A percentile compares a stretch with the other conserved stretches of the same genome.
Conservation (phyloP, 2,888 invertebrate species). For the Sclerodermus sp. region DNA sequence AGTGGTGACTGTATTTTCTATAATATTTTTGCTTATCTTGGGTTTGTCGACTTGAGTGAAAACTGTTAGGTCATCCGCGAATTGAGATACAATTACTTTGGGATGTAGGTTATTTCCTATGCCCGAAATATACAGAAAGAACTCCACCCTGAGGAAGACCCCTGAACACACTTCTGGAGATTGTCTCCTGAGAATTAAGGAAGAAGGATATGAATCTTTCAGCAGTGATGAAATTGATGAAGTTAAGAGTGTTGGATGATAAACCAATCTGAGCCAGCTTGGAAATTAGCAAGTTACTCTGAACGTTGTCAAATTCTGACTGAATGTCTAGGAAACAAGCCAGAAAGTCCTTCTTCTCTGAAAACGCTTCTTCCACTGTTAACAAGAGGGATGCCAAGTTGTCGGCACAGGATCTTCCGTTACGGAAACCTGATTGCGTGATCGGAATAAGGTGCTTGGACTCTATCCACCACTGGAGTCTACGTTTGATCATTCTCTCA, state of each 20-base stretch:
- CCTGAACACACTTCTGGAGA: constrained; percentile 3
- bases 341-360: background rate
- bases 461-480: constrained; percentile 20
- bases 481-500: constrained; percentile 17
- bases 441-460: constrained; percentile 6
- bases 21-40: background rate
- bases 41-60: background rate
- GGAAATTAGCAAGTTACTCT: constrained; percentile 9
- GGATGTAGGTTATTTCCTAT: constrained; percentile 1
- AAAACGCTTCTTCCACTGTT: constrained; percentile 7
- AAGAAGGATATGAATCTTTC: constrained; percentile 2
- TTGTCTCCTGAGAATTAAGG: background rate
- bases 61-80: constrained; percentile 14
- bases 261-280: constrained; percentile 8
- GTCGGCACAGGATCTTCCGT: constrained; percentile 15
- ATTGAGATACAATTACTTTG: constrained; percentile 1
- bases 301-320: constrained; percentile 16
- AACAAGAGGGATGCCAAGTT: constrained; percentile 11
- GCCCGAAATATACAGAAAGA: constrained; percentile 8
- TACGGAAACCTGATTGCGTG: constrained; percentile 13
- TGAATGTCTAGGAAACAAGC: constrained; percentile 19
- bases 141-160: constrained; percentile 17
- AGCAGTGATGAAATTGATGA: constrained; percentile 1
- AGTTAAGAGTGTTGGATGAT: background rate
- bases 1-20: background rate